Conservation (phyloP, 2,113 vertebrate species). For the Tylochromis polylepis region DNA sequence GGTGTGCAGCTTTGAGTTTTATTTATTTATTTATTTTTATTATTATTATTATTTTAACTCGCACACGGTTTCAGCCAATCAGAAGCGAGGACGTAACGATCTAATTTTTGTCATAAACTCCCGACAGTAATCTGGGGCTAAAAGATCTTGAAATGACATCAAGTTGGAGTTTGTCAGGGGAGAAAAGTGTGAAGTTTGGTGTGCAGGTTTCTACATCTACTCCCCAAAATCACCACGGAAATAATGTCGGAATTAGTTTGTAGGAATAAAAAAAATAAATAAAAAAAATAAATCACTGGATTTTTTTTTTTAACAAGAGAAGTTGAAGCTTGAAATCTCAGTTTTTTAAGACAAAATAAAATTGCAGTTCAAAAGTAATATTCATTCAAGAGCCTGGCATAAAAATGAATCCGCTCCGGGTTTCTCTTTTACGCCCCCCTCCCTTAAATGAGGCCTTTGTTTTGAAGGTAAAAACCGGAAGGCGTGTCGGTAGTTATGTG, state of each 20-base stretch:
- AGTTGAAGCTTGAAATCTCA: neutral
- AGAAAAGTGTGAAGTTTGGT: neutral
- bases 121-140: neutral
- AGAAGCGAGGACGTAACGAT: neutral
- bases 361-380: neutral
- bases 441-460: conserved; percentile 2
- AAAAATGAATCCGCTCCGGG: neutral
- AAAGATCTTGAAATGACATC: neutral
- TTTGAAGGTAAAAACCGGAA: conserved; percentile 48
- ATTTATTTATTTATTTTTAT: no score
- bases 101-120: neutral
- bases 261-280: neutral
- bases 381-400: neutral
- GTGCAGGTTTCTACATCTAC: neutral
- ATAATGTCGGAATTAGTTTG: neutral
- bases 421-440: neutral
- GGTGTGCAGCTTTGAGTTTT: neutral
- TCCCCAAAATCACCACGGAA: neutral
- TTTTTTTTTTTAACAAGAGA: neutral
- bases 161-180: neutral
- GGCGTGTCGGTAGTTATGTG: neutral
- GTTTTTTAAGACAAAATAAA: neutral
- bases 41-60: no score
- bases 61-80: neutral
- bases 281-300: neutral